These are phyloP conservation scores for Macaria notata DNA, from an alignment of 2,888 invertebrate species.

Conservation along the genomic window DNA sequence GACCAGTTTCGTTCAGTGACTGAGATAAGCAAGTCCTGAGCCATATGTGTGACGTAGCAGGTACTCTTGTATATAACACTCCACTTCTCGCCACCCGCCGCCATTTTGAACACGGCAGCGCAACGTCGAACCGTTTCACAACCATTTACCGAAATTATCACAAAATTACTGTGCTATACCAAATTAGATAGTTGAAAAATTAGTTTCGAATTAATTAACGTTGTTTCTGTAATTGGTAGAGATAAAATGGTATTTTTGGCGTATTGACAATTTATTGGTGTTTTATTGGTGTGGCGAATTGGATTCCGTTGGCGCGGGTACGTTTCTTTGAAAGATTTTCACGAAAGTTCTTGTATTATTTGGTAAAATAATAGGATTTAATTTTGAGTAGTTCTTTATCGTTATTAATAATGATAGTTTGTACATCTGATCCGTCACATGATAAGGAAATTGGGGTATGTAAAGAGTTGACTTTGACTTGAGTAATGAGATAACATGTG, in stretches of 20 bases:
- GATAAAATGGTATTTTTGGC: neutral
- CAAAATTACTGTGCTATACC: constrained; percentile 41
- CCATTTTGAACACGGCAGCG: constrained; percentile 66
- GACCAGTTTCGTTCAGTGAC: constrained; percentile 24
- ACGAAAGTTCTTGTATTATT: constrained; percentile 15
- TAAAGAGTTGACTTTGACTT: constrained; percentile 51
- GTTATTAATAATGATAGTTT: constrained; percentile 44
- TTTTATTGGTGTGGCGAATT: constrained; percentile 16
- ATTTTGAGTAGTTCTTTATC: constrained; percentile 42
- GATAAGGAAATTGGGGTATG: constrained; percentile 52
- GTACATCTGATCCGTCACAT: constrained; percentile 69
- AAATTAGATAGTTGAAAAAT: constrained; percentile 33
- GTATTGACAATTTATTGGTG: constrained; percentile 17
- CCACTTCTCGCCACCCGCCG: constrained; percentile 50
- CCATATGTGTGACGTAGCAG: constrained; percentile 76
- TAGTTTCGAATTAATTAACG: constrained; percentile 29
- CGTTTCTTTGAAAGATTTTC: neutral
- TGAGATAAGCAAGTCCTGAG: constrained; percentile 57
- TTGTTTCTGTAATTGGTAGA: constrained; percentile 20
- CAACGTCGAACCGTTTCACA: constrained; percentile 42
- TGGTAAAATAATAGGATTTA: constrained; percentile 25
- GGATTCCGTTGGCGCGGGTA: neutral
- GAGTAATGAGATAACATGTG: constrained; percentile 56
- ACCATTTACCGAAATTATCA: constrained; percentile 50
- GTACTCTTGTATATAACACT: constrained; percentile 71